Evolutionary conservation across 2,888 invertebrate species (phyloP), one percentile per base, ranked within the genome.

Genomic region (Mechanitis mazaeus): DNA sequence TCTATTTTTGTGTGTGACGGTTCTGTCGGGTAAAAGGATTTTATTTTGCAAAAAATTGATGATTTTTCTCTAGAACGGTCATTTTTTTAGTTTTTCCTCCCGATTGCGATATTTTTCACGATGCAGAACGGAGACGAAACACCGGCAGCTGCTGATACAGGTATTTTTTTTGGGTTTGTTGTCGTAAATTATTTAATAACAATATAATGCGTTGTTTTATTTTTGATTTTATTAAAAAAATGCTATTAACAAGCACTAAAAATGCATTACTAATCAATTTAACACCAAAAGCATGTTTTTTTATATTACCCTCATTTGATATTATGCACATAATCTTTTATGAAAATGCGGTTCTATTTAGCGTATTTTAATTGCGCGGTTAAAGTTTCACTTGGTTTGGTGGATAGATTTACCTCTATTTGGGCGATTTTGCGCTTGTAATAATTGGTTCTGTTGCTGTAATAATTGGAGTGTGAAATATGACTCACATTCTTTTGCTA

Each of bases 1-100:
- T 90, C 90, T 90, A 90, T 90, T 90, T 89, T 90, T 87, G 88
- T 87, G 89, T 84, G 87, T 89, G 90, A 90, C 89, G 88, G 89
- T 85, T 82, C 85, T 78, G 84, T 87, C 77, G 77, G 79, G 79
- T 81, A 72, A 76, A 80, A 81, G 75, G 76, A 80, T 78, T 79
- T 75, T 78, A 81, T 76, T 85, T 85, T 80, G 76, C 75, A 78
- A 79, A 77, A 78, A 80, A 82, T 78, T 84, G 77, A 85, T 87
- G 85, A 77, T 80, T 81, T 79, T 79, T 76, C 69, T 77, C 68
- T 83, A 84, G 75, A 81, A 77, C 78, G 68, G 77, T 72, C 66
- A 76, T 79, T 77, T 79, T 73, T 73, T 72, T 71, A 70, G 72
- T 72, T 73, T 72, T 72, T 79, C 78, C 79, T 84, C 79, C 81